phyloP scores from a whole-genome alignment of 64 coral and sea anemone genomes.

The Pachyseris speciosa region DNA sequence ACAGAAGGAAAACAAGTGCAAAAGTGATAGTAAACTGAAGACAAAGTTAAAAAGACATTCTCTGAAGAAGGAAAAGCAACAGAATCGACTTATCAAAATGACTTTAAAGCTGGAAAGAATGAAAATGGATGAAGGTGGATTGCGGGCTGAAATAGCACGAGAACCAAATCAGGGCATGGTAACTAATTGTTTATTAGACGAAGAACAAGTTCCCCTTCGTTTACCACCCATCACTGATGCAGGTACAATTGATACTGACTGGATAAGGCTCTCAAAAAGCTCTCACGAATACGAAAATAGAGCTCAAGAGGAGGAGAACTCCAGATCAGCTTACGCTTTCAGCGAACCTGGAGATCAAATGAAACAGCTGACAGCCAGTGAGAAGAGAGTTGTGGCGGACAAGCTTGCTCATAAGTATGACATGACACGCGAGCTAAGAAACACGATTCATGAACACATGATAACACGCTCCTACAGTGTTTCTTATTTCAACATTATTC shows the following conservation, averaged over 20 bases:
- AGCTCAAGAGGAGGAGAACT: not conserved
- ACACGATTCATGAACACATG: too few species aligned
- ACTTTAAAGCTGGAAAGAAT: conserved; percentile 65
- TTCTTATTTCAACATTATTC: conserved; percentile 74
- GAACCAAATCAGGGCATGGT: not conserved
- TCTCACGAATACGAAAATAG: too few species aligned
- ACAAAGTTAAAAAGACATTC: conserved; percentile 61
- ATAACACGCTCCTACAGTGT: too few species aligned
- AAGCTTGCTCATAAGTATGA: too few species aligned
- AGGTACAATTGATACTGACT: not conserved
- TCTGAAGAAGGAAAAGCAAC: conserved; percentile 57
- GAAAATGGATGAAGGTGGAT: conserved; percentile 58
- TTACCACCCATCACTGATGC: not conserved
- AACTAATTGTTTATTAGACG: not conserved
- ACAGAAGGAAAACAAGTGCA: conserved; percentile 40
- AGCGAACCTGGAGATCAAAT: not conserved
- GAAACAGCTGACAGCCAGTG: conserved; percentile 32
- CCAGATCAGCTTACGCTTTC: not conserved
- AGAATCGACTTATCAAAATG: conserved; percentile 59
- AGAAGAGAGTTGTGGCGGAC: conserved; percentile 56
- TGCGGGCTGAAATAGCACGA: conserved; percentile 51
- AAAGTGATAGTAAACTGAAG: conserved; percentile 21
- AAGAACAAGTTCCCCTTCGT: not conserved
- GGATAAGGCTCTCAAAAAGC: not conserved
- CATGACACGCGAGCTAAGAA: too few species aligned